A percentile compares a stretch with the other conserved stretches of the same genome.
Evolutionary conservation across 2,888 invertebrate genomes (phyloP).

Genomic region (Cataglyphis altisquamis): DNA sequence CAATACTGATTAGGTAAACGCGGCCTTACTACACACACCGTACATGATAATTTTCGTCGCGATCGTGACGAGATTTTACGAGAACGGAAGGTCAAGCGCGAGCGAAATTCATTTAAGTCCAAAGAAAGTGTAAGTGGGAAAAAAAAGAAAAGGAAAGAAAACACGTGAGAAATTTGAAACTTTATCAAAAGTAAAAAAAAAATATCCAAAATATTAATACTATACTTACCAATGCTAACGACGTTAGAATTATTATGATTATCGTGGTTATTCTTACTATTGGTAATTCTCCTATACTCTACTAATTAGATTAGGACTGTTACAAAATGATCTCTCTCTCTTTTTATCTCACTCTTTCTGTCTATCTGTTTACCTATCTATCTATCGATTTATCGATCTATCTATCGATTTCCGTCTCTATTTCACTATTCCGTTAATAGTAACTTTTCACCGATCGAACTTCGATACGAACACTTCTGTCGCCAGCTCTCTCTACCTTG

Average conservation of each 20-base stretch:
- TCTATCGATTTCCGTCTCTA: conserved; percentile 28
- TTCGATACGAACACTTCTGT: conserved; percentile 51
- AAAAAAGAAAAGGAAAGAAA: conserved; percentile 15
- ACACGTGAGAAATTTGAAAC: conserved; percentile 34
- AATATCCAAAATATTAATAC: conserved; percentile 68
- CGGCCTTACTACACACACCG: conserved; percentile 59
- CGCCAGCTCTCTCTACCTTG: conserved; percentile 46
- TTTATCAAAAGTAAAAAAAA: conserved; percentile 61
- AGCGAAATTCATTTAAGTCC: conserved; percentile 48
- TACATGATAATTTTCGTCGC: conserved; percentile 53
- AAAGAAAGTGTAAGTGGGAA: not conserved
- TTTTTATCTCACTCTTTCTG: conserved; percentile 20
- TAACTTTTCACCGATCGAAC: conserved; percentile 69
- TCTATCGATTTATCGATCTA: conserved; percentile 12
- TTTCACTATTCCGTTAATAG: conserved; percentile 66
- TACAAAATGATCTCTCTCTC: conserved; percentile 70
- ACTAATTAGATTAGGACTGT: conserved; percentile 79
- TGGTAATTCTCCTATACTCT: conserved; percentile 79
- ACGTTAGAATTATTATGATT: conserved; percentile 77
- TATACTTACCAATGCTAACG: conserved; percentile 72
- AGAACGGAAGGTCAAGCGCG: conserved; percentile 39
- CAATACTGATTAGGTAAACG: conserved; percentile 46
- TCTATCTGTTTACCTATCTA: conserved; percentile 12
- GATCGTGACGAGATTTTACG: conserved; percentile 32
- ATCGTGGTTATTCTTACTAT: conserved; percentile 80